Evolutionary conservation across 2,797 vertebrate genomes (phyloP).

Genomic region (Catostomus latipinnis): DNA sequence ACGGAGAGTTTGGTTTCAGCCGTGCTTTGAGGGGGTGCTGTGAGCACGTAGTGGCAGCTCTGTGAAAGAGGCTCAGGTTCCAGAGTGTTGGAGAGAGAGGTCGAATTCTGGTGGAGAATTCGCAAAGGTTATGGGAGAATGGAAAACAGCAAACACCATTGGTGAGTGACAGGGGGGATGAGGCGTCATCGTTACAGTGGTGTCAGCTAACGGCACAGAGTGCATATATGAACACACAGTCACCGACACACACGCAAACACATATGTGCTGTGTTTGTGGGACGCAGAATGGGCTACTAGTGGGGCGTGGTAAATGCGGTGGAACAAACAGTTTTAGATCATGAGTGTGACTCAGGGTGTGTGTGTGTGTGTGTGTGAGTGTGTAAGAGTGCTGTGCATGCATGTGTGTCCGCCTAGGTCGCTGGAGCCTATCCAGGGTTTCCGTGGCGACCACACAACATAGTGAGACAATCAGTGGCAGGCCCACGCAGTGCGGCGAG

Average conservation of each 20-base stretch:
- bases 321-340: constrained; percentile 62
- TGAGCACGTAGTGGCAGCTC: neutral
- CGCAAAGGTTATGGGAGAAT: constrained; percentile 55
- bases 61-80: constrained; percentile 43
- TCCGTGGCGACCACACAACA: constrained; percentile 87
- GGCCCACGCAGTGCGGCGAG: constrained; percentile 84
- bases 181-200: constrained; percentile 49
- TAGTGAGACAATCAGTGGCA: constrained; percentile 85
- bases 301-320: constrained; percentile 60
- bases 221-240: constrained; percentile 33
- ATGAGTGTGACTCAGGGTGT: constrained; percentile 44
- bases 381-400: constrained; percentile 64
- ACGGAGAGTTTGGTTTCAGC: constrained; percentile 33
- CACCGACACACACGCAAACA: constrained; percentile 47
- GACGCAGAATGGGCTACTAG: constrained; percentile 50
- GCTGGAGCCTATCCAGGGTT: constrained; percentile 86
- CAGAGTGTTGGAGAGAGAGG: neutral
- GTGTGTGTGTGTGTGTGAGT: constrained; percentile 13
- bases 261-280: constrained; percentile 72
- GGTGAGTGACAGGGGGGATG: constrained; percentile 24
- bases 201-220: constrained; percentile 58
- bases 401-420: constrained; percentile 80
- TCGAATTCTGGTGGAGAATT: constrained; percentile 32
- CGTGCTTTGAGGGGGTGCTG: neutral
- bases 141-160: constrained; percentile 39